phyloP scores from a whole-genome alignment of 2,888 invertebrate genomes.

The Cotesia congregata region DNA sequence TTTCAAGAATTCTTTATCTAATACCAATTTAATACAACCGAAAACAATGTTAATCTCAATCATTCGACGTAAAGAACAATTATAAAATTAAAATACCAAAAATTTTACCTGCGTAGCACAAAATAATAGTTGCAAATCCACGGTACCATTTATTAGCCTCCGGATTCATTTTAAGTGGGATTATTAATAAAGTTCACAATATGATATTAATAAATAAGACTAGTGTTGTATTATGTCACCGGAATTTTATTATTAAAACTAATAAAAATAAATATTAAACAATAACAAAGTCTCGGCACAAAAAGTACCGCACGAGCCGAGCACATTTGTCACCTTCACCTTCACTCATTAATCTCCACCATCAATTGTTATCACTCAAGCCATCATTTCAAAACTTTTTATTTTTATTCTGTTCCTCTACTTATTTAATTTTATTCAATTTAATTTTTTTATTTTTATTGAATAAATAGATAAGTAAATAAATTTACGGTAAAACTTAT shows the following conservation, averaged over 20 bases:
- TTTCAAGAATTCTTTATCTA: too few species aligned
- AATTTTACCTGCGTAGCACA: slow-evolving; percentile 53
- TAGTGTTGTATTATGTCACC: background rate
- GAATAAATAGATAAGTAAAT: background rate
- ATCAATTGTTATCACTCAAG: slow-evolving; percentile 48
- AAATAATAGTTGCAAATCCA: slow-evolving; percentile 47
- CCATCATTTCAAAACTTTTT: slow-evolving; percentile 31
- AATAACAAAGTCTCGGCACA: slow-evolving; percentile 32
- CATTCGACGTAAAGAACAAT: too few species aligned
- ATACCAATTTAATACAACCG: too few species aligned
- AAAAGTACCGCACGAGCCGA: slow-evolving; percentile 44
- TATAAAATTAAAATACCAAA: too few species aligned
- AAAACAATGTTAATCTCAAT: too few species aligned
- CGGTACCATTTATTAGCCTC: slow-evolving; percentile 35
- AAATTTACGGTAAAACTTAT: background rate
- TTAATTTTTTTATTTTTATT: slow-evolving; percentile 10
- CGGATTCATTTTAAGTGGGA: slow-evolving; percentile 10
- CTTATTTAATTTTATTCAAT: background rate
- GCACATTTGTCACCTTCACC: slow-evolving; percentile 62
- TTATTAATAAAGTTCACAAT: background rate
- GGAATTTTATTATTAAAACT: slow-evolving; percentile 2
- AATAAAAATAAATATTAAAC: slow-evolving; percentile 9
- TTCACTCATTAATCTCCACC: slow-evolving; percentile 56
- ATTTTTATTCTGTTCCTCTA: background rate
- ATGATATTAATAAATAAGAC: background rate